Conservation (phyloP, 2,888 invertebrate species). For the Polyommatus iphigenia region DNA sequence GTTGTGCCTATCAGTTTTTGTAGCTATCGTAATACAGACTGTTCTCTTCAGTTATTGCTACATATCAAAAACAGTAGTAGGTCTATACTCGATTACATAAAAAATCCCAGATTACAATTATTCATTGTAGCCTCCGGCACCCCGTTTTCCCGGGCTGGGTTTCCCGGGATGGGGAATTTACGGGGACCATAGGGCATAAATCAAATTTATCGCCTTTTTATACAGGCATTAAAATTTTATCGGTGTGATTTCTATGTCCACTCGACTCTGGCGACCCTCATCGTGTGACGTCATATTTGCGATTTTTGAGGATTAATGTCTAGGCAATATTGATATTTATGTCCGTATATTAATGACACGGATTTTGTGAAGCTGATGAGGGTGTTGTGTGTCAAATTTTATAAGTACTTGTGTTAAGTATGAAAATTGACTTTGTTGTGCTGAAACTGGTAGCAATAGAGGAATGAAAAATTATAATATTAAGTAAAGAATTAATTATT, state of each 20-base stretch:
- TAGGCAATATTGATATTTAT: not conserved
- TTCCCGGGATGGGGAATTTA: slow-evolving; percentile 44
- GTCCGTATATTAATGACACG: not conserved
- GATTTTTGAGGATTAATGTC: slow-evolving; percentile 15
- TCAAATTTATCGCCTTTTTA: slow-evolving; percentile 80
- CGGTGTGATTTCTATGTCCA: slow-evolving; percentile 74
- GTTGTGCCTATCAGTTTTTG: too few relatives aligned
- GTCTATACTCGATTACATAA: not conserved
- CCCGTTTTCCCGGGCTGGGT: slow-evolving; percentile 60
- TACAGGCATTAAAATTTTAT: slow-evolving; percentile 79
- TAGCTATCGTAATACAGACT: too few relatives aligned
- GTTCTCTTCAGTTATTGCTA: too few relatives aligned
- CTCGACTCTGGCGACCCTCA: slow-evolving; percentile 58
- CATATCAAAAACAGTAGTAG: too few relatives aligned
- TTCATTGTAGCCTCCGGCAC: slow-evolving; percentile 51
- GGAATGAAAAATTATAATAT: not conserved
- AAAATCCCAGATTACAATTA: slow-evolving; percentile 1
- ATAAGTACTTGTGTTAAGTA: too few relatives aligned
- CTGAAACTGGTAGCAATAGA: not conserved
- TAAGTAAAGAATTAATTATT: too few relatives aligned
- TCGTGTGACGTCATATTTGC: slow-evolving; percentile 40
- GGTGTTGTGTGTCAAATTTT: not conserved
- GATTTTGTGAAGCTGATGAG: not conserved
- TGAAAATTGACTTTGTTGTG: not conserved
- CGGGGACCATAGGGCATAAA: slow-evolving; percentile 69